Percentiles rank a stretch among this genome's conserved stretches.
Evolutionary conservation across 2,113 vertebrate species (phyloP).

Genomic region (Struthio camelus): DNA sequence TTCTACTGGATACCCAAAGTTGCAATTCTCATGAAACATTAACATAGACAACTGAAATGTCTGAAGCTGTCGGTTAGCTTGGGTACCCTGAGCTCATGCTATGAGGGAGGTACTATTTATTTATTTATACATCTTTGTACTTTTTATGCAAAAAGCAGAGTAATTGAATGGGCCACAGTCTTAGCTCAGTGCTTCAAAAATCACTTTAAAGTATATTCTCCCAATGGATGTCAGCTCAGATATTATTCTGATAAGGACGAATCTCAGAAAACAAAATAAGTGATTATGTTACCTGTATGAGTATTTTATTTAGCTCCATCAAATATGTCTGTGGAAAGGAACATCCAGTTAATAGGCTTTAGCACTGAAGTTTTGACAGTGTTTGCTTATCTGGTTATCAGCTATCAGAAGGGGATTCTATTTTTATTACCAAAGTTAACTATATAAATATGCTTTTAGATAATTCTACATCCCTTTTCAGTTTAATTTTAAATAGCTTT

Average conservation of each 20-base stretch:
- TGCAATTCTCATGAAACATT: background rate
- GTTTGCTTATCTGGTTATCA: background rate
- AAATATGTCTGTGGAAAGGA: background rate
- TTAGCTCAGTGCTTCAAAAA: background rate
- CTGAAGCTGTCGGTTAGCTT: background rate
- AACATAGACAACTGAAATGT: background rate
- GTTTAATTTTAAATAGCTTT: background rate
- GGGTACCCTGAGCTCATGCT: background rate
- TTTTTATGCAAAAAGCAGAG: background rate
- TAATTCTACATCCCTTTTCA: background rate
- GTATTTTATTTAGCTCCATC: background rate
- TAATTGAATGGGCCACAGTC: background rate
- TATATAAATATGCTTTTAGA: background rate
- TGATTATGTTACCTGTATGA: background rate
- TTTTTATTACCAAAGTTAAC: background rate
- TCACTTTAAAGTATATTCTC: background rate
- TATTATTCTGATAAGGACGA: background rate
- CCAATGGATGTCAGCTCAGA: background rate
- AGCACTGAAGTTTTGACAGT: background rate
- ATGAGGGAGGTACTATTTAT: background rate
- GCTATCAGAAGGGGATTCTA: background rate
- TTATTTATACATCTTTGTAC: background rate
- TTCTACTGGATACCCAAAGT: background rate
- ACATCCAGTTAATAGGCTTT: background rate
- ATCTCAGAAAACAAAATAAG: background rate